Evolutionary conservation across 2,888 invertebrate species (phyloP).

Genomic region (Leptinotarsa juncta): DNA sequence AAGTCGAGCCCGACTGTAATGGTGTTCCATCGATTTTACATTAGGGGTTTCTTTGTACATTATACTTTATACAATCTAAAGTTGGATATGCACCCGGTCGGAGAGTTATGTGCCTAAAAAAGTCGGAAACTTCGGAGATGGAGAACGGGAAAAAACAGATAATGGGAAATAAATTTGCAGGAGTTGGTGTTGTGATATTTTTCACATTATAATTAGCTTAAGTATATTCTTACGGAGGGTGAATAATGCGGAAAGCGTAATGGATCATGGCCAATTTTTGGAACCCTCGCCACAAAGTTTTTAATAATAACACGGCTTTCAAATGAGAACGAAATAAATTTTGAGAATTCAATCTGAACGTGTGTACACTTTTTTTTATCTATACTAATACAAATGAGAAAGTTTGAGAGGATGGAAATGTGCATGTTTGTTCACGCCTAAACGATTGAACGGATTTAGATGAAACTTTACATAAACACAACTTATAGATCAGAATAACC

Average conservation of each 20-base stretch:
- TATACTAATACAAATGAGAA: too few species aligned
- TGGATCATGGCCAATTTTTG: conserved; percentile 41
- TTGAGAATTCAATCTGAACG: too few species aligned
- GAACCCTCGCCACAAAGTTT: conserved; percentile 37
- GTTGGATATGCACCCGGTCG: conserved; percentile 67
- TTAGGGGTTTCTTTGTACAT: conserved; percentile 69
- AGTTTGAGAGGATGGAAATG: too few species aligned
- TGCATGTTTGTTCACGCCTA: too few species aligned
- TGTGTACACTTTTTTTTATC: too few species aligned
- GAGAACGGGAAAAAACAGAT: conserved; percentile 66
- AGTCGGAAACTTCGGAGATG: conserved; percentile 63
- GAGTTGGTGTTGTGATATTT: conserved; percentile 64
- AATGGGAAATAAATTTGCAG: conserved; percentile 67
- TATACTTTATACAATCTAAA: conserved; percentile 68
- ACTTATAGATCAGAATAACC: too few species aligned
- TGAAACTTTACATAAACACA: too few species aligned
- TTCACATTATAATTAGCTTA: conserved; percentile 64
- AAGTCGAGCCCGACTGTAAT: conserved; percentile 65
- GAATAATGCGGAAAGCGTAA: conserved; percentile 41
- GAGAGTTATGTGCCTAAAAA: conserved; percentile 64
- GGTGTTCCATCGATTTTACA: conserved; percentile 68
- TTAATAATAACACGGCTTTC: conserved; percentile 33
- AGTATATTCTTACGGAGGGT: conserved; percentile 51
- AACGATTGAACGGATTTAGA: too few species aligned
- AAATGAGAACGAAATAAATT: background rate